Evolutionary conservation across 2,888 invertebrate species (phyloP).

Genomic region (Mythimna impura): DNA sequence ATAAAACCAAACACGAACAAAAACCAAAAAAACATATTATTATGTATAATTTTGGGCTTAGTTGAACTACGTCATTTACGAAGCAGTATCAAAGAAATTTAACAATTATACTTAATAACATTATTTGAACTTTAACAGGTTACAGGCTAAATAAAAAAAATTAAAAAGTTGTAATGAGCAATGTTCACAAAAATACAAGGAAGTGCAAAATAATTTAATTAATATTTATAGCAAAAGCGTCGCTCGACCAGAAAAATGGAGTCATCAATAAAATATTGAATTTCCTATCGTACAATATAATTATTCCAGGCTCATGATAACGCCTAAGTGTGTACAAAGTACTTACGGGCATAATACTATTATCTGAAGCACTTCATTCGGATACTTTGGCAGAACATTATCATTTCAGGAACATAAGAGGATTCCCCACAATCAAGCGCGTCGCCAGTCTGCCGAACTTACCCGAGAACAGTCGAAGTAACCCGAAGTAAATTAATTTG

Average conservation of each 20-base stretch:
- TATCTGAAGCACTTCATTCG: constrained; percentile 49
- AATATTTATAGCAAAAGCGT: not conserved
- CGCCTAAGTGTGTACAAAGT: constrained; percentile 23
- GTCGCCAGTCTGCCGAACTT: constrained; percentile 54
- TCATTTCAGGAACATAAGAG: constrained; percentile 61
- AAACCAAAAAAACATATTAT: too few relatives aligned
- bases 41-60: too few relatives aligned
- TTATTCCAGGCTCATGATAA: constrained; percentile 23
- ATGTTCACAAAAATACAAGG: too few relatives aligned
- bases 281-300: constrained; percentile 11
- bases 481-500: constrained; percentile 71
- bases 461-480: constrained; percentile 56
- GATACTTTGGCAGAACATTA: constrained; percentile 42
- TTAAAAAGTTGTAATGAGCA: too few relatives aligned
- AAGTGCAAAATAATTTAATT: too few relatives aligned
- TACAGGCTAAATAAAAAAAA: too few relatives aligned
- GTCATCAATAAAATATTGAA: not conserved
- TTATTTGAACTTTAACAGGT: too few relatives aligned
- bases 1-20: too few relatives aligned
- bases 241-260: not conserved
- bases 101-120: too few relatives aligned
- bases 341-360: constrained; percentile 47
- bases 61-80: too few relatives aligned
- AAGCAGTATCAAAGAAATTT: too few relatives aligned
- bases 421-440: constrained; percentile 62